phyloP scores from a whole-genome alignment of 2,888 invertebrate genomes.

The Athalia rosae region DNA sequence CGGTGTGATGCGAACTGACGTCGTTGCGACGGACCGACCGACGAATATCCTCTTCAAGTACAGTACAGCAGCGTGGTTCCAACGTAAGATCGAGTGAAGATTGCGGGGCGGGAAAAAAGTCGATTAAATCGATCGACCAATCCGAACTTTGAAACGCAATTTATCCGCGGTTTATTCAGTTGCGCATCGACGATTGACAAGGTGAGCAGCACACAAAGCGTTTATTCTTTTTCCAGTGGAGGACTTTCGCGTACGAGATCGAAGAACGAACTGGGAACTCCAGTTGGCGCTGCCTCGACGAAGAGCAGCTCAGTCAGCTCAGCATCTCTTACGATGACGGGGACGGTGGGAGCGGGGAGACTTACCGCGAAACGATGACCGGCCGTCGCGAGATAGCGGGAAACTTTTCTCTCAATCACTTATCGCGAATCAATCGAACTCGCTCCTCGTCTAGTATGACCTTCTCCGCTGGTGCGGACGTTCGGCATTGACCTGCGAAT shows the following conservation, averaged over 20 bases:
- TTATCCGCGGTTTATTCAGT: too few relatives aligned
- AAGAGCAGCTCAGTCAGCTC: slow-evolving; percentile 1
- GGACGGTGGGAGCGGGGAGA: slow-evolving; percentile 16
- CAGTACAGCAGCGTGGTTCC: too few relatives aligned
- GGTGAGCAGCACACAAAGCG: slow-evolving; percentile 12
- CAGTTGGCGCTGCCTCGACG: slow-evolving; percentile 25
- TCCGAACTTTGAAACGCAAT: too few relatives aligned
- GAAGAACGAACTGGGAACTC: slow-evolving; percentile 38
- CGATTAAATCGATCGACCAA: too few relatives aligned
- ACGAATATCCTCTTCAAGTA: too few relatives aligned
- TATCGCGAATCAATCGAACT: slow-evolving; percentile 2
- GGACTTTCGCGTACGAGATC: slow-evolving; percentile 37
- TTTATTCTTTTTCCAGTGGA: slow-evolving; percentile 15
- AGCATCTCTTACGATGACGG: slow-evolving; percentile 4
- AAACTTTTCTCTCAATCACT: not conserved
- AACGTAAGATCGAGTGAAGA: too few relatives aligned
- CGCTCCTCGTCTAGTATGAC: not conserved
- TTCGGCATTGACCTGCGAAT: not conserved
- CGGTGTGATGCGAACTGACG: too few relatives aligned
- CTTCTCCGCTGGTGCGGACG: not conserved
- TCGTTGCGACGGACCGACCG: too few relatives aligned
- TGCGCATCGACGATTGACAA: too few relatives aligned
- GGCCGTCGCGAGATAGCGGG: not conserved
- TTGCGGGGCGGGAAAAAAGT: too few relatives aligned
- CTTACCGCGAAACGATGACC: not conserved